Evolutionary conservation across 2,797 vertebrate genomes (phyloP).

Genomic region (Brachyrhaphis roseni): DNA sequence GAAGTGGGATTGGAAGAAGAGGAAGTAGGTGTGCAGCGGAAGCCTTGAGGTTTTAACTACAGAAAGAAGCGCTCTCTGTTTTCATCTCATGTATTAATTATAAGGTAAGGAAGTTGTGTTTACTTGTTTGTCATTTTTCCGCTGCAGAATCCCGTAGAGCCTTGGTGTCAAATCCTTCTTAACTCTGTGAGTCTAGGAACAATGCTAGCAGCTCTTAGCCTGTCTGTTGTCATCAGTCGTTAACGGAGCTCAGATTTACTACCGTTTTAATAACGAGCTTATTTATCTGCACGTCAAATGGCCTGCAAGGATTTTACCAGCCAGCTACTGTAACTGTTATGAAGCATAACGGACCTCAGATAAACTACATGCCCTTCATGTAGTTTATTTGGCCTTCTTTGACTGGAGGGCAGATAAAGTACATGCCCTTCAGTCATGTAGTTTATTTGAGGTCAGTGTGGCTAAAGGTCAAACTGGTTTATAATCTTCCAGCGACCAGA

Average conservation of each 20-base stretch:
- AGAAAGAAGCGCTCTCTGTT: neutral
- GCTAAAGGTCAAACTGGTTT: slow-evolving; percentile 4
- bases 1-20: neutral
- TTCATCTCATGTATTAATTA: rapidly evolving
- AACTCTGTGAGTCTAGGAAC: neutral
- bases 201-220: slow-evolving; percentile 35
- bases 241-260: neutral
- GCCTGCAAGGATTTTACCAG: neutral
- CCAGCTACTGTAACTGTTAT: neutral
- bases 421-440: neutral
- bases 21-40: neutral
- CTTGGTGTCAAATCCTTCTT: neutral
- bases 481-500: neutral
- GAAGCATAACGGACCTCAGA: neutral
- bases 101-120: neutral
- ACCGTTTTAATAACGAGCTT: neutral
- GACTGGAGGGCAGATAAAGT: too few species aligned
- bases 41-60: slow-evolving; percentile 12
- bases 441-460: neutral
- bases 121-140: neutral
- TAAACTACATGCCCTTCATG: neutral
- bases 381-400: neutral
- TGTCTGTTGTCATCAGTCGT: neutral
- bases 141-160: neutral
- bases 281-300: neutral